These are phyloP conservation scores for Temnothorax ravouxi DNA, from an alignment of 2,888 invertebrate genomes.

Conservation along the genomic window DNA sequence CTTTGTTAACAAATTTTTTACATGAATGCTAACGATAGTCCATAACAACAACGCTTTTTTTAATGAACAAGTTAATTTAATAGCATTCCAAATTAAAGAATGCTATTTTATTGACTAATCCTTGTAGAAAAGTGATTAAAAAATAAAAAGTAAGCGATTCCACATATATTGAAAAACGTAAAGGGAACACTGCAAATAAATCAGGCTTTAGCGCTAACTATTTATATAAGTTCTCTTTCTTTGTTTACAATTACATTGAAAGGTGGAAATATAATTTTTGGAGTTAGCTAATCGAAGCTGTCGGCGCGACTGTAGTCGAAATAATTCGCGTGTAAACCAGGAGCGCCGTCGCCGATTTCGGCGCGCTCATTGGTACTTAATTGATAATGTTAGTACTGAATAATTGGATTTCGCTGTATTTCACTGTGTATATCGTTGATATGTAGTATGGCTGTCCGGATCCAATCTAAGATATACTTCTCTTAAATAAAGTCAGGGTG, in stretches of 20 bases:
- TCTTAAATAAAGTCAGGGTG: not conserved
- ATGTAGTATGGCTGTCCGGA: not conserved
- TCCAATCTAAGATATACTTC: not conserved
- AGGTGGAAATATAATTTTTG: constrained; percentile 12
- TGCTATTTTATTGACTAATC: not conserved
- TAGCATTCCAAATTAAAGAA: constrained; percentile 14
- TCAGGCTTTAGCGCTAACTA: not conserved
- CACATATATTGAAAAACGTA: not conserved
- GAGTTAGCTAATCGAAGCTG: constrained; percentile 23
- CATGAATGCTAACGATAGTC: not conserved
- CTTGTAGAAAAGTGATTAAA: not conserved
- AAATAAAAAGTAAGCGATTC: not conserved
- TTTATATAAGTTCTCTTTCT: not conserved
- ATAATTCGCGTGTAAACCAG: constrained; percentile 24
- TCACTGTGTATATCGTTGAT: not conserved
- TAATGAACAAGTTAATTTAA: not conserved
- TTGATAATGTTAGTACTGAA: constrained; percentile 66
- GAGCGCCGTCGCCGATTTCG: constrained; percentile 60
- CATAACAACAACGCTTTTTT: not conserved
- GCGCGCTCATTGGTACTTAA: constrained; percentile 69
- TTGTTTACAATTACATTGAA: constrained; percentile 12
- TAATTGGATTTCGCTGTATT: constrained; percentile 43
- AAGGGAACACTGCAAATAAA: constrained; percentile 12
- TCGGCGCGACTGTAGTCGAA: constrained; percentile 21
- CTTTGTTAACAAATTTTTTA: constrained; percentile 15